phyloP scores from a whole-genome alignment of 2,888 invertebrate species.

The Pegoplata infirma region DNA sequence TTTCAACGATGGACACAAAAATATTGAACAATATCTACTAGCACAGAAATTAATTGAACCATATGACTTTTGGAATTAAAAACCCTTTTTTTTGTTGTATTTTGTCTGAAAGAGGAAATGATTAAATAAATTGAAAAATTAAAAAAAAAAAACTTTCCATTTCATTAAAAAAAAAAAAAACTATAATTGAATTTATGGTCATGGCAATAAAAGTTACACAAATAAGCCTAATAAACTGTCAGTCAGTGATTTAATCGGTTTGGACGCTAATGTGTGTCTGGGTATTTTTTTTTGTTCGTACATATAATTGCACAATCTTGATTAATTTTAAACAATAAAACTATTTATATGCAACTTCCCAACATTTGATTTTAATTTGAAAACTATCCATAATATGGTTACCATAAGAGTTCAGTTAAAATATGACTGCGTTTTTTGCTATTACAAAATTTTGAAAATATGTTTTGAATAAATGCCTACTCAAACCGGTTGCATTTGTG shows the following conservation, averaged over 20 bases:
- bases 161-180: too few species aligned
- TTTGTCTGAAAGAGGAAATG: slow-evolving; percentile 29
- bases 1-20: slow-evolving; percentile 15
- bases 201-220: neutral
- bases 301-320: slow-evolving; percentile 39
- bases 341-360: neutral
- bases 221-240: slow-evolving; percentile 10
- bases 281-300: neutral
- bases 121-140: too few species aligned
- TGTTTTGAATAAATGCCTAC: slow-evolving; percentile 3
- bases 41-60: slow-evolving; percentile 13
- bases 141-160: slow-evolving; percentile 57
- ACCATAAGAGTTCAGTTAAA: too few species aligned
- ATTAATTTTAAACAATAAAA: slow-evolving; percentile 35
- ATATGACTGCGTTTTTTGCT: neutral
- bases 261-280: neutral
- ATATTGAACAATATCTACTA: too few species aligned
- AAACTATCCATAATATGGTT: neutral
- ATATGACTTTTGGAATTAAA: slow-evolving; percentile 12
- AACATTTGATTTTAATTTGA: neutral
- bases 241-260: neutral
- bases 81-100: slow-evolving; percentile 50
- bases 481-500: slow-evolving; percentile 26
- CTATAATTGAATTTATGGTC: slow-evolving; percentile 11
- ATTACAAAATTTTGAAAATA: slow-evolving; percentile 20